phyloP scores from a whole-genome alignment of 2,888 invertebrate species.

The Callinectes sapidus region DNA sequence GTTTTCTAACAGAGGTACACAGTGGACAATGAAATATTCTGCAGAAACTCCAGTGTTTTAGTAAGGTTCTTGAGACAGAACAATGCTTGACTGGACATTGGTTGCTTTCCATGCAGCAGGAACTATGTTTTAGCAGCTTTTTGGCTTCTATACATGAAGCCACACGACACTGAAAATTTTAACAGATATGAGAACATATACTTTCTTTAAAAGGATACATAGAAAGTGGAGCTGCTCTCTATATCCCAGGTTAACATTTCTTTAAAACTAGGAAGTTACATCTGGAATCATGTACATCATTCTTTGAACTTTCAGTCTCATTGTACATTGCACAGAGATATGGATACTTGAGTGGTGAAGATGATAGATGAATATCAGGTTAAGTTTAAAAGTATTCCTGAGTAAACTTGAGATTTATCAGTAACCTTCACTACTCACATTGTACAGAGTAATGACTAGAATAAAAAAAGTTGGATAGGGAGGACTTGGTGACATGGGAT shows the following conservation, averaged over 20 bases:
- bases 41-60: not conserved
- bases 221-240: not conserved
- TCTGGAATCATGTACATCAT: not conserved
- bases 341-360: too few relatives aligned
- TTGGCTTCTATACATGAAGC: not conserved
- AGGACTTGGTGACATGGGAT: too few relatives aligned
- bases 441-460: too few relatives aligned
- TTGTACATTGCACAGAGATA: too few relatives aligned
- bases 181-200: not conserved
- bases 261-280: not conserved
- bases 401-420: too few relatives aligned
- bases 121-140: not conserved
- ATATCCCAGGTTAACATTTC: not conserved
- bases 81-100: not conserved
- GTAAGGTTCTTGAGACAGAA: not conserved
- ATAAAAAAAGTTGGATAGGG: too few relatives aligned
- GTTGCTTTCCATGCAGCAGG: not conserved
- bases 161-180: not conserved
- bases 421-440: too few relatives aligned
- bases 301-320: too few relatives aligned
- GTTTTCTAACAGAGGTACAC: not conserved
- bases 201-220: not conserved
- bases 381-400: too few relatives aligned
- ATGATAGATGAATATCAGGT: too few relatives aligned
- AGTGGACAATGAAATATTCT: not conserved